Base-by-base conservation (phyloP, 2,888 invertebrate species). In the Campoplex nolae region DNA sequence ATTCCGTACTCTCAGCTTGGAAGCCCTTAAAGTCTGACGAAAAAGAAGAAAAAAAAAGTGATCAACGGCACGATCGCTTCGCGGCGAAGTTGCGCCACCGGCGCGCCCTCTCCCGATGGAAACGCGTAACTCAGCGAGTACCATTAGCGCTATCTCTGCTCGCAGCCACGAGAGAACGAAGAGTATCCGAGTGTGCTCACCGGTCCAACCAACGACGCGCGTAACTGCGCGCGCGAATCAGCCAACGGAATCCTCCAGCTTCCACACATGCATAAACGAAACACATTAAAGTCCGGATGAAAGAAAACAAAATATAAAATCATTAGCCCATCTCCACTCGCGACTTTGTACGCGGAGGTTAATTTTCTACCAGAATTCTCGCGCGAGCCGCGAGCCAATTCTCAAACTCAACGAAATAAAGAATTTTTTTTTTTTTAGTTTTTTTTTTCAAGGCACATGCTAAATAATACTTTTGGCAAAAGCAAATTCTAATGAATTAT, bases 111-210 rank as follows among this genome's bases (percentile, higher is more conserved):
- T 48, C 28, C 23, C 28, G 28, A 70, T 48, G 79, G 51, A 84
- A 83, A 79, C 90, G 91, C 92, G 92, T 93, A 93, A 92, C 92
- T 92, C 92, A 92, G 91, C 92, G 91, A 88, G 89, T 89, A 86
- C 91, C 92, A 93, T 93, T 93, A 93, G 90, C 91, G 90, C 91
- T 92, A 91, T 92, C 92, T 91, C 84, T 38, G 38, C 73, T 81
- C 88, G 85, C 85, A 87, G 77, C 82, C 85, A 89, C 89, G 84
- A 84, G 85, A 85, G 80, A 85, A 89, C 88, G 90, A 89, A 85
- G 86, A 83, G 65, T 84, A 23, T 73, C 8, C 70, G 70, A 83
- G 51, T 51, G 62, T 70, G 76, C 16, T 67, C 76, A 76, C 35
- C 38, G 48, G 51, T 35, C 65, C 45, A 11, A 23, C 9, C n/a